Evolutionary conservation across 2,113 vertebrate genomes (phyloP), one percentile per base, ranked within the genome.

Genomic region (Paracanthobrama guichenoti): DNA sequence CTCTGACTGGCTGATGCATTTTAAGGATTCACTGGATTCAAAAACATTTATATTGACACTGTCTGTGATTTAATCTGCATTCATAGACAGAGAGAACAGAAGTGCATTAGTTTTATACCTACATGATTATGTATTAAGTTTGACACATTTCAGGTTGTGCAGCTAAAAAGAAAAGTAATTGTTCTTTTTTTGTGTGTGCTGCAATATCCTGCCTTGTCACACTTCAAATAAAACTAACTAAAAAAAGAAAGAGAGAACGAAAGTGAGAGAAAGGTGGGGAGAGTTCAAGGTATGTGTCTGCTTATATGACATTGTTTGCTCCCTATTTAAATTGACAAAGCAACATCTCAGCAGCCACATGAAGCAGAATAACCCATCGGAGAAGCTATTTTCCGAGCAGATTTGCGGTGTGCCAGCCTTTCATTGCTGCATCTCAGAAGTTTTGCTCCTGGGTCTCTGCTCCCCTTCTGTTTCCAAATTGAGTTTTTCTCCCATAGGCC

Each of bases 251-350:
- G 53, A 55, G 18, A 55, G 53, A 59, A n/a, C 18, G 4, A 42
- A 42, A 42, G 74, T 39, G 46, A 81, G 20, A 60, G 11, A 88
- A 86, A 83, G 83, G 48, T 80, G 66, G 67, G n/a, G 62, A 79
- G 42, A 64, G 35, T 67, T 75, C 22, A 59, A 59, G 22, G 39
- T 24, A 64, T 12, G 16, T 46, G 35, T 24, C 14, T 46, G 57
- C 77, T 64, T 46, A 20, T 79, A 12, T 79, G 77, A 79, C 77
- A 79, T 26, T 78, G 55, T 42, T 59, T 79, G 57, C 77, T 79
- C 77, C 77, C 77, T 79, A 79, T 79, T 79, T 79, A 79, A 79
- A 46, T 62, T 62, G 57, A 64, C 42, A 79, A 79, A 79, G 77
- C 77, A 62, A 79, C 57, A 79, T 79, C 77, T 64, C 55, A 26